These are phyloP conservation scores for Lordiphosa collinella DNA, from an alignment of 1,140 invertebrate genomes.

Conservation along the genomic window DNA sequence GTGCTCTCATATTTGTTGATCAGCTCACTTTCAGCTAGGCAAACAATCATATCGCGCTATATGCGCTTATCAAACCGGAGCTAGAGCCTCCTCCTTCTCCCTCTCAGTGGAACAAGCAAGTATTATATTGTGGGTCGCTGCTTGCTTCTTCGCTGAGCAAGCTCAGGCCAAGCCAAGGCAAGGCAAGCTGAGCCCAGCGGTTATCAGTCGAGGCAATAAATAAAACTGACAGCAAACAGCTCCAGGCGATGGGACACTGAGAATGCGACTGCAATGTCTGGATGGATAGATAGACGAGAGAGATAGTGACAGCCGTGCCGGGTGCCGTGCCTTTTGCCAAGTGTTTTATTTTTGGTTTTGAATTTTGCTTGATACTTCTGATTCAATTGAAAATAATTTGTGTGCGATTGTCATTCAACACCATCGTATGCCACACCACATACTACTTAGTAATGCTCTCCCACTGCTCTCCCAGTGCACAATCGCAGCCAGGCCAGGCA, in stretches of 20 bases:
- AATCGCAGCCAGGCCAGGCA: constrained; percentile 33
- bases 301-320: constrained; percentile 7
- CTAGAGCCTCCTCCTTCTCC: constrained; percentile 12
- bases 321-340: not conserved
- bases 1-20: constrained; percentile 45
- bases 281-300: constrained; percentile 14
- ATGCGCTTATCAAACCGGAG: constrained; percentile 49
- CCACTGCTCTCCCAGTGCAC: constrained; percentile 18
- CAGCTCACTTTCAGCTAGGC: constrained; percentile 58
- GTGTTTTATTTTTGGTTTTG: constrained; percentile 21
- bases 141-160: constrained; percentile 23
- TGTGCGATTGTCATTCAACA: constrained; percentile 46
- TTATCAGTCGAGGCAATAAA: constrained; percentile 40
- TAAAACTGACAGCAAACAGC: constrained; percentile 4
- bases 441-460: not conserved
- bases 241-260: not conserved
- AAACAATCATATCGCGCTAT: constrained; percentile 43
- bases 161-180: constrained; percentile 9
- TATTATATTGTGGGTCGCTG: constrained; percentile 49
- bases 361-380: constrained; percentile 36
- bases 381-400: constrained; percentile 51
- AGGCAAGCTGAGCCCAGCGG: constrained; percentile 35
- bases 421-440: constrained; percentile 8
- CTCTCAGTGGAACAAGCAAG: not conserved
- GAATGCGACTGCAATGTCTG: constrained; percentile 13